phyloP scores from a whole-genome alignment of 2,888 invertebrate species.

The Epistrophe grossulariae region DNA sequence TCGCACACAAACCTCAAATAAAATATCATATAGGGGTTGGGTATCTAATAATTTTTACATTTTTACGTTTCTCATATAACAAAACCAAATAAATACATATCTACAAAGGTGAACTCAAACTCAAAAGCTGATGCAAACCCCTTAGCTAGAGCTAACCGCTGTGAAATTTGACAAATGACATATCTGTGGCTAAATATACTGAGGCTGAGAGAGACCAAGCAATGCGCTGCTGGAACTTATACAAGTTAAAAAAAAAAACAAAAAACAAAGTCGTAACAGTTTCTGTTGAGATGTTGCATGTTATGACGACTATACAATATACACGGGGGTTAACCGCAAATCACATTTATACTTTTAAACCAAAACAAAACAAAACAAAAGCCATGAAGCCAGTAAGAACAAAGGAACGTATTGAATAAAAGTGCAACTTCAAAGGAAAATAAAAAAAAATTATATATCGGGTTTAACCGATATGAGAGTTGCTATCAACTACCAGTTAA shows the following conservation, averaged over 20 bases:
- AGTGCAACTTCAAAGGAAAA: conserved; percentile 51
- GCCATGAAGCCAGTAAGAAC: neutral
- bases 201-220: conserved; percentile 11
- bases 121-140: conserved; percentile 25
- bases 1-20: conserved; percentile 8
- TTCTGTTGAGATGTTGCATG: conserved; percentile 56
- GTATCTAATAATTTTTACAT: conserved; percentile 20
- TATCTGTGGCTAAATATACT: conserved; percentile 35
- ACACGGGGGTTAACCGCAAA: conserved; percentile 60
- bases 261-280: conserved; percentile 30
- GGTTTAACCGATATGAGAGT: conserved; percentile 29
- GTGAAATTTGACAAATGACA: conserved; percentile 60
- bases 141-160: neutral
- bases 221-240: neutral
- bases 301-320: conserved; percentile 22
- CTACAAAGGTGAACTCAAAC: conserved; percentile 41
- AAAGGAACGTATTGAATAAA: conserved; percentile 39
- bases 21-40: neutral
- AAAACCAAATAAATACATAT: neutral
- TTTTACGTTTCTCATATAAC: conserved; percentile 16
- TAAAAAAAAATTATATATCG: conserved; percentile 23
- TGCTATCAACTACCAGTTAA: conserved; percentile 23
- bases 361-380: conserved; percentile 16
- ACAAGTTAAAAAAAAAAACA: neutral
- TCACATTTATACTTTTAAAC: conserved; percentile 46